Percentiles rank a stretch among this genome's conserved stretches.
Conservation (phyloP, 2,113 vertebrate species). For the Sialia sialis region DNA sequence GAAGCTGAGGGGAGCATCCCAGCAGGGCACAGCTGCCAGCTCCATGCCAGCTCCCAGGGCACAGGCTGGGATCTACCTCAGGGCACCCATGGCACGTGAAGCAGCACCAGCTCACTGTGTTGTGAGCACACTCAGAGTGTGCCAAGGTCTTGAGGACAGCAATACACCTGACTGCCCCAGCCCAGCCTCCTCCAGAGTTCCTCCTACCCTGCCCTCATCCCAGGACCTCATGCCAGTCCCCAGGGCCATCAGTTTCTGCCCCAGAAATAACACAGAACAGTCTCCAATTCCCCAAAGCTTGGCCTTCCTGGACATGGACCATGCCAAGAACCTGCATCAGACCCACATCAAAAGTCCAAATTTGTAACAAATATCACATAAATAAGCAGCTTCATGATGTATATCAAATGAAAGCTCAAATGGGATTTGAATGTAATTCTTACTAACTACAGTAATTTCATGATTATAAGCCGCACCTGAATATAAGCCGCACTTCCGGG, state of each 20-base stretch:
- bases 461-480: no score
- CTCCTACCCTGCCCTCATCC: not conserved
- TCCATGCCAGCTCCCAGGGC: not conserved
- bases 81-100: not conserved
- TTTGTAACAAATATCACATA: not conserved
- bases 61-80: not conserved
- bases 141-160: not conserved
- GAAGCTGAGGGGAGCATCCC: fast-evolving
- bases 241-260: not conserved
- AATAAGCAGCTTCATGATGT: not conserved
- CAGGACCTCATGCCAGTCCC: not conserved
- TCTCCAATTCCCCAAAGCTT: not conserved
- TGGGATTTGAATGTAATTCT: not conserved
- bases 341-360: not conserved
- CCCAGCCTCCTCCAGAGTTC: not conserved
- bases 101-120: not conserved
- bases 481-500: no score
- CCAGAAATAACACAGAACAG: not conserved
- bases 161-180: not conserved
- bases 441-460: no score
- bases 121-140: not conserved
- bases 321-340: not conserved
- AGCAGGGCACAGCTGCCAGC: not conserved
- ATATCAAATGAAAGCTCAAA: not conserved
- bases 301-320: fast-evolving